Conservation (phyloP, 2,113 vertebrate genomes). For the Pampusana beccarii region DNA sequence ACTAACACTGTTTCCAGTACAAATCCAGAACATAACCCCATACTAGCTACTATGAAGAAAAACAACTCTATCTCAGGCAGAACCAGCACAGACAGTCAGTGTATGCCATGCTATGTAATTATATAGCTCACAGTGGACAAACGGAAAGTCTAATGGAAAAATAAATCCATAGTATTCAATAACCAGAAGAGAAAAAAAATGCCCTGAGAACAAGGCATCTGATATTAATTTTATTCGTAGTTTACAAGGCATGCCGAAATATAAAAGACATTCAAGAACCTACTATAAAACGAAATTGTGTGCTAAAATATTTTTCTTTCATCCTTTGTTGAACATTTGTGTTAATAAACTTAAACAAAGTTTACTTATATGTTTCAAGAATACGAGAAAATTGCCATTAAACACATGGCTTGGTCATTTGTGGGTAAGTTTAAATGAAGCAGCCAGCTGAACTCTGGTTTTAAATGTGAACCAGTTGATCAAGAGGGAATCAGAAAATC, state of each 20-base stretch:
- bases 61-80: not conserved
- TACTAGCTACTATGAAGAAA: not conserved
- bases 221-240: not conserved
- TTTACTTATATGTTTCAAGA: not conserved
- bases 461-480: not conserved
- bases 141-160: not conserved
- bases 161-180: not conserved
- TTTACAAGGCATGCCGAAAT: not conserved
- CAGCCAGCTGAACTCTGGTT: not conserved
- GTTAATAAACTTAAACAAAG: not conserved
- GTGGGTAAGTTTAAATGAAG: not conserved
- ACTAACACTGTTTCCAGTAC: not conserved
- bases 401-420: not conserved
- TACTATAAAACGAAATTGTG: not conserved
- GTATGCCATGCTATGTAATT: not conserved
- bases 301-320: not conserved
- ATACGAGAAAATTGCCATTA: not conserved
- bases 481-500: not conserved
- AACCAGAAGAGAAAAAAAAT: not conserved
- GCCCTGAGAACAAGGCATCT: not conserved
- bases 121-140: not conserved
- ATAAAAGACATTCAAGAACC: not conserved
- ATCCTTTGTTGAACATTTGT: not conserved
- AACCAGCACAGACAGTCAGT: not conserved
- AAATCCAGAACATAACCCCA: not conserved